Base-by-base conservation (phyloP, 2,113 vertebrate species). In the Plestiodon gilberti region DNA sequence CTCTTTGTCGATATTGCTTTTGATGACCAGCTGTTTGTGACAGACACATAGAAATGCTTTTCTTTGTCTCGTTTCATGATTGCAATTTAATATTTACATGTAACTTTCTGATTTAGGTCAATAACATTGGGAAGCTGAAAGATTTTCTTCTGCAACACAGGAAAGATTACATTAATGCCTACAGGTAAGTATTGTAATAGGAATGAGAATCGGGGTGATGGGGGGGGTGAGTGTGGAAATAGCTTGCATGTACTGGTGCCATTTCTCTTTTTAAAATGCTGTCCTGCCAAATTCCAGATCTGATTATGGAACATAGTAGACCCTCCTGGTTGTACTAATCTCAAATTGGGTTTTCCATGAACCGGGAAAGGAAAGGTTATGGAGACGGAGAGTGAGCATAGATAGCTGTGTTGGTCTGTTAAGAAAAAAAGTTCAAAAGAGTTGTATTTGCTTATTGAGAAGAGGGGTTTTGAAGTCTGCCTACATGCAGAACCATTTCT, bases 91-190 rank as follows among this genome's bases (percentile, higher is more conserved):
- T 25, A 35, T 77, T 90, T 85, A 4, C 48, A 0, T 6, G 91
- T 89, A 90, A 83, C 40, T 80, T 91, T 0, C 92, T 94, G 0
- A 3, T 94, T 86, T 93, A 99, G 99, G 97, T 99, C 91, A 96
- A 97, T 11, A 99, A 99, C 95, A 99, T 99, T 94, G 98, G 98
- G 87, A 99, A 99, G 87, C 96, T 99, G 93, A 98, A 98, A 94
- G 99, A 99, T 91, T 99, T 99, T 94, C 98, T 99, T 87, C 97
- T 99, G 13, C 97, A 99, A 82, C 98, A 99, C 95, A 97, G 98
- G 93, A 99, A 99, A 90, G 98, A 99, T 93, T 99, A 99, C 76
- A 98, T 99, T 87, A 99, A 98, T 92, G 97, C 97, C 35, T 98
- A 98, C 87, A 98, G 98, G 99, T 99, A 95, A 93, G 95, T 79